These are phyloP conservation scores for Microplitis deprimator DNA, from an alignment of 2,888 invertebrate species.

Conservation along the genomic window DNA sequence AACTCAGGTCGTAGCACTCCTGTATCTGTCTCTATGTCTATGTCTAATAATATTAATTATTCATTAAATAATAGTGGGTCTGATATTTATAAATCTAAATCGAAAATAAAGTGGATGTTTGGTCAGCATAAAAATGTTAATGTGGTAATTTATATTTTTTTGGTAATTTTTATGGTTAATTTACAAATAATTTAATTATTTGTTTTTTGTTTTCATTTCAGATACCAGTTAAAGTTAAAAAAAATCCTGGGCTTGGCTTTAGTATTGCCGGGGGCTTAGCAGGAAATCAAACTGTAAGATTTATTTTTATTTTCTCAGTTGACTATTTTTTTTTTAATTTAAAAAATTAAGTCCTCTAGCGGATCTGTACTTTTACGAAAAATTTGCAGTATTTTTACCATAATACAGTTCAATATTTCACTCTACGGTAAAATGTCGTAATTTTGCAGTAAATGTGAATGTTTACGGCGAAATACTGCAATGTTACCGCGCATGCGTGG, in stretches of 20 bases:
- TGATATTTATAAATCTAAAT: slow-evolving; percentile 51
- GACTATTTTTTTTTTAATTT: slow-evolving; percentile 21
- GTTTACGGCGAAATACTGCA: too few relatives aligned
- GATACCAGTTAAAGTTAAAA: slow-evolving; percentile 72
- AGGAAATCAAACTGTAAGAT: slow-evolving; percentile 65
- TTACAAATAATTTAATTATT: not conserved
- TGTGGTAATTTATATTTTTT: slow-evolving; percentile 64
- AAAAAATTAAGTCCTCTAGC: not conserved
- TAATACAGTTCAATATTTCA: too few relatives aligned
- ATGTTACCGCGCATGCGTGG: too few relatives aligned
- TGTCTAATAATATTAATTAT: slow-evolving; percentile 46
- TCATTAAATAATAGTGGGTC: slow-evolving; percentile 41
- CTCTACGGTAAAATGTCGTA: too few relatives aligned
- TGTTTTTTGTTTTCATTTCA: slow-evolving; percentile 51
- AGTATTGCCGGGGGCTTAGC: slow-evolving; percentile 73
- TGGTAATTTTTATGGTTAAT: not conserved
- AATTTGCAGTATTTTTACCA: too few relatives aligned
- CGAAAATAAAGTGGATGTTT: slow-evolving; percentile 73
- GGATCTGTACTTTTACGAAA: too few relatives aligned
- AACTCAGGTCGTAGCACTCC: slow-evolving; percentile 56
- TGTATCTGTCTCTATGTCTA: slow-evolving; percentile 35
- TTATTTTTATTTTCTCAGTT: slow-evolving; percentile 20
- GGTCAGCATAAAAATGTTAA: slow-evolving; percentile 74
- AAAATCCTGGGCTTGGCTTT: slow-evolving; percentile 75
- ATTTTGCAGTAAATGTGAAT: too few relatives aligned